phyloP scores from a whole-genome alignment of 2,113 vertebrate genomes.

The Cheirogaleus medius region DNA sequence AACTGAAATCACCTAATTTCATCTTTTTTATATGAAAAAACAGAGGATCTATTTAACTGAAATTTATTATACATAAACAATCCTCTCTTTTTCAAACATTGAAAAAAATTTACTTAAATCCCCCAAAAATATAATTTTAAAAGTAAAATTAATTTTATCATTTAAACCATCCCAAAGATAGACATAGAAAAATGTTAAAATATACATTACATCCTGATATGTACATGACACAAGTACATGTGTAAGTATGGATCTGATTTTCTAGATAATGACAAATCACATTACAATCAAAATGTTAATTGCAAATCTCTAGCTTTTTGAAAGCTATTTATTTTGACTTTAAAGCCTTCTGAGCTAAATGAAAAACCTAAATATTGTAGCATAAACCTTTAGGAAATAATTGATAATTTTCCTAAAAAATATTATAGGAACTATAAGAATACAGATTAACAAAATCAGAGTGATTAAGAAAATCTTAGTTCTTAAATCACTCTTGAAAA shows the following conservation, averaged over 20 bases:
- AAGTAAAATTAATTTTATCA: conserved; percentile 8
- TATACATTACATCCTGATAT: not conserved
- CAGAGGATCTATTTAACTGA: conserved; percentile 16
- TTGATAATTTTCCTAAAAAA: not conserved
- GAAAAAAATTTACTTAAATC: conserved; percentile 43
- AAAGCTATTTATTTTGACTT: not conserved
- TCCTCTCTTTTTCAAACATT: not conserved
- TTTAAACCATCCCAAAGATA: conserved; percentile 23
- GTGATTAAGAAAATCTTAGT: not conserved
- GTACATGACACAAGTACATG: not conserved
- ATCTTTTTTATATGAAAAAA: conserved; percentile 18
- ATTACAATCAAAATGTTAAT: not conserved
- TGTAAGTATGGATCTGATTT: not conserved
- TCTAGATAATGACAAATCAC: not conserved
- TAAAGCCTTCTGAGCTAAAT: not conserved
- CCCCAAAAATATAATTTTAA: not conserved
- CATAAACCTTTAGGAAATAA: not conserved
- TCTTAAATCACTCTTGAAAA: not conserved
- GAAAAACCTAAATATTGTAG: not conserved
- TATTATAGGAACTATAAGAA: not conserved
- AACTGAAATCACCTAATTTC: not conserved
- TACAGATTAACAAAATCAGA: not conserved
- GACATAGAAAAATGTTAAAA: not conserved
- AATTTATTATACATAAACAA: not conserved
- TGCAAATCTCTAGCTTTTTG: not conserved